Evolutionary conservation across 2,888 invertebrate genomes (phyloP).

Genomic region (Synanthedon tipuliformis): DNA sequence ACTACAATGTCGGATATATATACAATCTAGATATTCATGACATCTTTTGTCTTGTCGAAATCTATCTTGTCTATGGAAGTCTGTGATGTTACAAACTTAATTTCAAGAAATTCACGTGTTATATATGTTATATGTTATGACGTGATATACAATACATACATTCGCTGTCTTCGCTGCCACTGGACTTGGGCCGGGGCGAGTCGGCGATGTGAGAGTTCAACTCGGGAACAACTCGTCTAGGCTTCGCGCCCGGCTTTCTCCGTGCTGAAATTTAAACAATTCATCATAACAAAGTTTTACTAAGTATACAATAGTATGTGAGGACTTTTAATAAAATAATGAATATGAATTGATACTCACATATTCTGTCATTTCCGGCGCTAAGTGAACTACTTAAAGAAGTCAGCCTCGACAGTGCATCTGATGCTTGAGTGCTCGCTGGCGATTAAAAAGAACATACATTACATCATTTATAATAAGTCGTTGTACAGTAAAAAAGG

Average conservation of each 20-base stretch:
- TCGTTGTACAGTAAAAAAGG: too few relatives aligned
- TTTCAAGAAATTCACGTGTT: too few relatives aligned
- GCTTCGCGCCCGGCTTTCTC: slow-evolving; percentile 81
- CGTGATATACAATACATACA: slow-evolving; percentile 29
- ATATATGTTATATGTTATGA: too few relatives aligned
- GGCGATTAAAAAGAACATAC: slow-evolving; percentile 9
- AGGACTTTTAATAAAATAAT: too few relatives aligned
- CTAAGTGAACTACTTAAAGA: slow-evolving; percentile 70
- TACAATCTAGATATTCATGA: too few relatives aligned
- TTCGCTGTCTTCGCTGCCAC: slow-evolving; percentile 74
- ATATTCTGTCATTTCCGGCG: slow-evolving; percentile 55
- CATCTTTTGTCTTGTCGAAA: too few relatives aligned
- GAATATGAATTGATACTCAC: slow-evolving; percentile 29
- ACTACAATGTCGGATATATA: too few relatives aligned
- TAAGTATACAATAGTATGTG: too few relatives aligned
- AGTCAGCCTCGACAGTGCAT: slow-evolving; percentile 65
- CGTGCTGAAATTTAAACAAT: slow-evolving; percentile 63
- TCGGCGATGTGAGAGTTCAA: slow-evolving; percentile 42
- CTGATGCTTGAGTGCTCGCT: slow-evolving; percentile 56
- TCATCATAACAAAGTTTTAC: too few relatives aligned
- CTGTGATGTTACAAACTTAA: too few relatives aligned
- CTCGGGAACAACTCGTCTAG: slow-evolving; percentile 55
- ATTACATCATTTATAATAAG: neutral
- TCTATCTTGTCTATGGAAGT: too few relatives aligned
- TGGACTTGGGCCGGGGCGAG: slow-evolving; percentile 58